Conservation (phyloP, 2,797 vertebrate species). For the Hemibagrus guttatus region DNA sequence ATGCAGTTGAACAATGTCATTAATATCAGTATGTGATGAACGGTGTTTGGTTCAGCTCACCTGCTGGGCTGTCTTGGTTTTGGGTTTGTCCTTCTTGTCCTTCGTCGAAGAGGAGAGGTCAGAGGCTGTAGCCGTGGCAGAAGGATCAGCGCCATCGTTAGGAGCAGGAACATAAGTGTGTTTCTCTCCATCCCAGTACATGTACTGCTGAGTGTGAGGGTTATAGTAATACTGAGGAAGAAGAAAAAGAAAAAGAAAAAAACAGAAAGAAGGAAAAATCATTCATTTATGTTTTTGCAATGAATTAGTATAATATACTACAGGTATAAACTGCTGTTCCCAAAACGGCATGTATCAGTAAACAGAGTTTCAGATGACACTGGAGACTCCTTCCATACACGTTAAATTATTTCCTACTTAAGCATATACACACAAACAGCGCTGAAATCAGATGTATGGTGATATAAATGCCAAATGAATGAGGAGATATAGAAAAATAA, state of each 20-base stretch:
- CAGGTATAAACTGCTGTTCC: too few species aligned
- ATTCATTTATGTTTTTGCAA: neutral
- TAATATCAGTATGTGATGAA: too few species aligned
- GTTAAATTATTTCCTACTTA: too few species aligned
- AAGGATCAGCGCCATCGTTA: constrained; percentile 68
- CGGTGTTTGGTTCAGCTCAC: constrained; percentile 58
- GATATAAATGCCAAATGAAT: neutral
- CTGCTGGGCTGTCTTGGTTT: constrained; percentile 91
- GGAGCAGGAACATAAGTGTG: constrained; percentile 81
- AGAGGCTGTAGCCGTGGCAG: constrained; percentile 39
- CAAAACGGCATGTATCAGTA: too few species aligned
- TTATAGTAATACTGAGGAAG: constrained; percentile 86
- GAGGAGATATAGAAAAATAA: neutral
- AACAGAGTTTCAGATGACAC: too few species aligned
- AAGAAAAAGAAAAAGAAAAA: neutral
- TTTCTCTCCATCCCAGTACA: constrained; percentile 91
- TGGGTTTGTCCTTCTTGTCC: constrained; percentile 91
- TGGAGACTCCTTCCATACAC: too few species aligned
- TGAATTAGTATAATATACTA: neutral
- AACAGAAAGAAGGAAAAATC: neutral
- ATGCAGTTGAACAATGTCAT: too few species aligned
- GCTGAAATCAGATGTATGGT: too few species aligned
- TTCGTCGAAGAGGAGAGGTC: constrained; percentile 67
- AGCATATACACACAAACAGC: too few species aligned
- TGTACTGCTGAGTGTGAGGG: constrained; percentile 84